These are phyloP conservation scores for Phrynosoma platyrhinos DNA, from an alignment of 2,113 vertebrate species.

Conservation along the genomic window DNA sequence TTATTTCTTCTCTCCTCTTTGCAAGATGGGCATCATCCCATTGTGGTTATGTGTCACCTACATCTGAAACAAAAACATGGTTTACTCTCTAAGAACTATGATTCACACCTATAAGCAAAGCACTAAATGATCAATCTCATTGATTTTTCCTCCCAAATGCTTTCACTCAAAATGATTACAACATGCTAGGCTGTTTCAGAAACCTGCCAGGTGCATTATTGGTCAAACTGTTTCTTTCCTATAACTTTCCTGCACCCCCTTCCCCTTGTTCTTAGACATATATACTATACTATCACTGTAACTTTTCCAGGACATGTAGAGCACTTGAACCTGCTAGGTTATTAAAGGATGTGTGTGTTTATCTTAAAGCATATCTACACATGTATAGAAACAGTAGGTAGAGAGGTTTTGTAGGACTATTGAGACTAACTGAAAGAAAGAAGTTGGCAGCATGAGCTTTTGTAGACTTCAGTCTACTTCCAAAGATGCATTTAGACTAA, in stretches of 20 bases:
- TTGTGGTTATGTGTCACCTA: background rate
- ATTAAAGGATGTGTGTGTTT: background rate
- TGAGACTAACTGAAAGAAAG: no score
- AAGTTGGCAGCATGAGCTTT: no score
- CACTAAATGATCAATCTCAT: constrained; percentile 65
- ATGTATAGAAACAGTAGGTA: no score
- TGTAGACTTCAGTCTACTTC: no score
- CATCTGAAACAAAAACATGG: constrained; percentile 33
- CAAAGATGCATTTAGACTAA: no score
- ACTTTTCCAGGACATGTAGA: constrained; percentile 20
- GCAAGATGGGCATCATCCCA: background rate
- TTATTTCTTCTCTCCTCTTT: background rate
- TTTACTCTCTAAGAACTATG: constrained; percentile 43
- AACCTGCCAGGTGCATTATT: constrained; percentile 43
- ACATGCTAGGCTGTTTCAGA: constrained; percentile 47
- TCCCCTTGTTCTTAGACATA: background rate
- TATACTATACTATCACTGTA: background rate
- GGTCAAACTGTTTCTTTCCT: constrained; percentile 17
- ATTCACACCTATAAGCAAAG: constrained; percentile 32
- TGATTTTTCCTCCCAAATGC: constrained; percentile 69
- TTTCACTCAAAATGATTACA: constrained; percentile 74
- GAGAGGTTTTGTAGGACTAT: no score
- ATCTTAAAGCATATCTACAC: no score
- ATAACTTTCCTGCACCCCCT: background rate
- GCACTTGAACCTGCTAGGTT: background rate